Conservation (phyloP, 2,113 vertebrate species). For the Nothocercus julius region DNA sequence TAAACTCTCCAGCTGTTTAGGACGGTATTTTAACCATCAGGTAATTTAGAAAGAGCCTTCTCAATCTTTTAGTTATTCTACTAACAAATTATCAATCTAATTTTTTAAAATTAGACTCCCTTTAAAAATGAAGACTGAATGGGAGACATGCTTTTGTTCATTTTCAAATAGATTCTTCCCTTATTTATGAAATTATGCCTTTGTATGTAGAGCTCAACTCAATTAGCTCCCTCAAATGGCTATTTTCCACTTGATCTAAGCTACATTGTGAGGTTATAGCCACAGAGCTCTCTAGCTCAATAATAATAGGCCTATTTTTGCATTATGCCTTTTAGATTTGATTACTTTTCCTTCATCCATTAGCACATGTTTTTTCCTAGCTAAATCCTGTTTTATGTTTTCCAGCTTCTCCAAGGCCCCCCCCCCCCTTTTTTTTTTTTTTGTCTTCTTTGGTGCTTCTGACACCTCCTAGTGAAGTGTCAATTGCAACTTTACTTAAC, state of each 20-base stretch:
- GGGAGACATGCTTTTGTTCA: background rate
- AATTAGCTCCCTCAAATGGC: constrained; percentile 12
- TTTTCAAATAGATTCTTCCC: constrained; percentile 29
- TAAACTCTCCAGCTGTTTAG: background rate
- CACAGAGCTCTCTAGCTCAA: background rate
- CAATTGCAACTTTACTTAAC: constrained; percentile 55
- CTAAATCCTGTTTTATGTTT: background rate
- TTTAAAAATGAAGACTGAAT: background rate
- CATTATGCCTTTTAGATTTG: background rate
- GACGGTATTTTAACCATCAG: background rate
- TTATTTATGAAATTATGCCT: constrained; percentile 17
- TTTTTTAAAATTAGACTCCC: background rate
- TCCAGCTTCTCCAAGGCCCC: background rate
- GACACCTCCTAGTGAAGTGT: background rate
- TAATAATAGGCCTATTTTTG: background rate
- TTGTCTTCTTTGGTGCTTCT: background rate
- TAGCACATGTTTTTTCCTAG: background rate
- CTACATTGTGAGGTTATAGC: background rate
- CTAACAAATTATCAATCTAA: background rate
- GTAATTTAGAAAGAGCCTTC: background rate
- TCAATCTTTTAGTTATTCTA: background rate
- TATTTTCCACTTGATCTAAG: constrained; percentile 46
- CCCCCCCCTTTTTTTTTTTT: background rate
- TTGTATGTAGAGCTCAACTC: background rate
- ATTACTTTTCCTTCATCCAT: background rate